Evolutionary conservation across 2,888 invertebrate genomes (phyloP).

Genomic region (Fragum whitleyi): DNA sequence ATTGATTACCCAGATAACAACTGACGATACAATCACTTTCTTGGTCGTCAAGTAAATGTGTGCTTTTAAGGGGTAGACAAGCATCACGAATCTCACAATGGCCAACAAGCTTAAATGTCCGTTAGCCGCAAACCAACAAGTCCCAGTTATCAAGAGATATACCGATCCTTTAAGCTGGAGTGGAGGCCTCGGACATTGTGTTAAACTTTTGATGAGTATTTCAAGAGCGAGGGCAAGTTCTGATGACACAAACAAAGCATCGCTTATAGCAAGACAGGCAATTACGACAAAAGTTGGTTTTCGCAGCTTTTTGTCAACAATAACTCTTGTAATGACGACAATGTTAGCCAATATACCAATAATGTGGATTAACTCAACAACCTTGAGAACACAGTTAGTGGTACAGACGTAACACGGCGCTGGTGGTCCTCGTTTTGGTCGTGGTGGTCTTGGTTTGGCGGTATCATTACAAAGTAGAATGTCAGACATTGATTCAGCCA

Average conservation of each 20-base stretch:
- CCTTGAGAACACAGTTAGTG: background rate
- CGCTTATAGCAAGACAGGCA: slow-evolving; percentile 23
- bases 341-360: slow-evolving; percentile 14
- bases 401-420: background rate
- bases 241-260: slow-evolving; percentile 6
- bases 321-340: slow-evolving; percentile 13
- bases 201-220: background rate
- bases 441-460: too few relatives aligned
- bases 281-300: slow-evolving; percentile 24
- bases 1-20: slow-evolving; percentile 5
- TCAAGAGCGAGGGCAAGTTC: background rate
- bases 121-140: slow-evolving; percentile 28
- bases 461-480: too few relatives aligned
- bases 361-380: slow-evolving; percentile 6
- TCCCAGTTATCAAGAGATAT: background rate
- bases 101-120: slow-evolving; percentile 22
- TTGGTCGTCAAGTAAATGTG: slow-evolving; percentile 18
- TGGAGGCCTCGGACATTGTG: background rate
- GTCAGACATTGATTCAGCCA: too few relatives aligned
- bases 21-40: slow-evolving; percentile 10
- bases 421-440: background rate
- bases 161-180: background rate
- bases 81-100: slow-evolving; percentile 14
- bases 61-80: slow-evolving; percentile 25
- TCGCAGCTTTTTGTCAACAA: background rate